These are phyloP conservation scores for Eriocheir sinensis DNA, from an alignment of 1,140 invertebrate genomes.

Conservation along the genomic window DNA sequence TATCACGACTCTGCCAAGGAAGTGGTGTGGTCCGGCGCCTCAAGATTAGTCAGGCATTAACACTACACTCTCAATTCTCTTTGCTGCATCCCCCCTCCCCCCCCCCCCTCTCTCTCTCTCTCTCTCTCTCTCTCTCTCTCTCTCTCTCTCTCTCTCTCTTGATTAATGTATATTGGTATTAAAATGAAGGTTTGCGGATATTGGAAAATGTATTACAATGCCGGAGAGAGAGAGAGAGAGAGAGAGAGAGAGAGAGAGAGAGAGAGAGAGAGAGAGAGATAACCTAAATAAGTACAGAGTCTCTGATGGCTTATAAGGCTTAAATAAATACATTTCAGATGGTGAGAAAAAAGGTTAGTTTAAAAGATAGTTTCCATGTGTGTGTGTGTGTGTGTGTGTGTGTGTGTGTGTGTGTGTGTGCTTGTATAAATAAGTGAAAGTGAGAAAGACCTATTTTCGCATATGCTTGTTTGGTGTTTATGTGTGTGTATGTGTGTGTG, in stretches of 20 bases:
- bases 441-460: slow-evolving; percentile 28
- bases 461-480: neutral
- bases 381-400: slow-evolving; percentile 65
- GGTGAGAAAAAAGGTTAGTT: neutral
- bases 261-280: slow-evolving; percentile 33
- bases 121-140: slow-evolving; percentile 48
- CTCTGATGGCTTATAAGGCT: neutral
- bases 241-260: neutral
- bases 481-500: slow-evolving; percentile 4
- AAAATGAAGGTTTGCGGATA: slow-evolving; percentile 25
- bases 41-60: neutral
- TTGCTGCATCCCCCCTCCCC: neutral
- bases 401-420: slow-evolving; percentile 37
- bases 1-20: neutral
- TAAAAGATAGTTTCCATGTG: slow-evolving; percentile 7
- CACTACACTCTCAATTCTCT: neutral
- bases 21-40: neutral
- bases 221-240: neutral
- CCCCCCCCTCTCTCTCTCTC: neutral
- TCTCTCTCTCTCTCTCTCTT: slow-evolving; percentile 54
- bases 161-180: neutral
- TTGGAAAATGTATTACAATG: neutral
- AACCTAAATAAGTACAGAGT: neutral
- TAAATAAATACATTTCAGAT: neutral
- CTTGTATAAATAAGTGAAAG: neutral